Conservation (phyloP, 64 coral and sea anemone species). For the Pocillopora verrucosa region DNA sequence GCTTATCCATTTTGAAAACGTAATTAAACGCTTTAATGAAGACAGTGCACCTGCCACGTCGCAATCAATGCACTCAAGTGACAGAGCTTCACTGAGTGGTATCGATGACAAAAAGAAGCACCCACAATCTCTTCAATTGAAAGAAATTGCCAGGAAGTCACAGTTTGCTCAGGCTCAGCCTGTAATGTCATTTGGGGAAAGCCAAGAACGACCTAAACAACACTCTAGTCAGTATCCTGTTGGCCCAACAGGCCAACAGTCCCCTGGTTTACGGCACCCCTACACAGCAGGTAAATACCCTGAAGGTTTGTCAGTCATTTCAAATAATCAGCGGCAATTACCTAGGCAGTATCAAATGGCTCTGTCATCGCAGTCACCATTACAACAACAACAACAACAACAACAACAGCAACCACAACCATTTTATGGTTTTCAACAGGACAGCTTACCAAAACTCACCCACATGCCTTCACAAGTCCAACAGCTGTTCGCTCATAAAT, state of each 20-base stretch:
- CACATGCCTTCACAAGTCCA: slow-evolving; percentile 55
- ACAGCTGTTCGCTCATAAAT: slow-evolving; percentile 22
- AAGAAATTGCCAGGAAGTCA: slow-evolving; percentile 40
- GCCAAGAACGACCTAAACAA: slow-evolving; percentile 8
- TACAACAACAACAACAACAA: slow-evolving; percentile 41
- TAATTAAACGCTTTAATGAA: slow-evolving; percentile 40
- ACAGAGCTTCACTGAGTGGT: neutral
- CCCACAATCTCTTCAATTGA: slow-evolving; percentile 39
- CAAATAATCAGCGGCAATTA: slow-evolving; percentile 50
- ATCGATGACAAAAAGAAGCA: slow-evolving; percentile 4
- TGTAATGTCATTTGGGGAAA: slow-evolving; percentile 17
- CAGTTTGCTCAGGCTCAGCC: slow-evolving; percentile 29
- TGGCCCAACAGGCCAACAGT: slow-evolving; percentile 18
- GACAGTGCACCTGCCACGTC: neutral
- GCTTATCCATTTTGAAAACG: slow-evolving; percentile 27
- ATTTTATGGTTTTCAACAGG: slow-evolving; percentile 43
- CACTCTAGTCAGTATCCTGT: neutral
- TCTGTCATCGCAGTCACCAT: slow-evolving; percentile 28
- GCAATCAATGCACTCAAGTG: neutral
- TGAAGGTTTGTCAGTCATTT: slow-evolving; percentile 38
- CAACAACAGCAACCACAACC: slow-evolving; percentile 34
- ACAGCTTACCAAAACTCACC: slow-evolving; percentile 34
- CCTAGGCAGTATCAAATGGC: slow-evolving; percentile 23
- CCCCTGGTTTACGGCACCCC: slow-evolving; percentile 1
- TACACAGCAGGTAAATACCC: slow-evolving; percentile 22